These are phyloP conservation scores for Panthera uncia DNA, from an alignment of 2,113 vertebrate species.

Conservation along the genomic window DNA sequence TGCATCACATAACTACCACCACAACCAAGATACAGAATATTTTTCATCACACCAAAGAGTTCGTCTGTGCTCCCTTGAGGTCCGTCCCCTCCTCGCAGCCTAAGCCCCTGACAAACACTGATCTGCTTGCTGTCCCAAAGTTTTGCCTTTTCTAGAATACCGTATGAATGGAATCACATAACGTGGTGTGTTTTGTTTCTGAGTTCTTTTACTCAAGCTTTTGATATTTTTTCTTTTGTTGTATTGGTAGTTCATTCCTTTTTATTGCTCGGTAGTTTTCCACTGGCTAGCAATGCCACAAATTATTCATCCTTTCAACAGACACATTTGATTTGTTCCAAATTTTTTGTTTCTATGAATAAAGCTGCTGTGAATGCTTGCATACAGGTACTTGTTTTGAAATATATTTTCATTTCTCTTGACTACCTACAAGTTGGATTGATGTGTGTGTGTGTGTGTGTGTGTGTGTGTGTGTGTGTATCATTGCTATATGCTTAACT, in stretches of 20 bases:
- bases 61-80: not conserved
- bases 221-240: not conserved
- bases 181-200: not conserved
- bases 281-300: not conserved
- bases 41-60: not conserved
- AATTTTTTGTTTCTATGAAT: not conserved
- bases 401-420: not conserved
- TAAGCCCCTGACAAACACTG: not conserved
- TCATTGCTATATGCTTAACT: not conserved
- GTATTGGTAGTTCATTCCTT: not conserved
- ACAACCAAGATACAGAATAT: not conserved
- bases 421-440: not conserved
- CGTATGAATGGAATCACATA: not conserved
- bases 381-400: not conserved
- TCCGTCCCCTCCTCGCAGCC: not conserved
- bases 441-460: not conserved
- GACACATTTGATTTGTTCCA: not conserved
- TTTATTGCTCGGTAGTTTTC: not conserved
- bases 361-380: not conserved
- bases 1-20: not conserved
- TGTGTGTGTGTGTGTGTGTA: not conserved
- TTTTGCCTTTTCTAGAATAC: not conserved
- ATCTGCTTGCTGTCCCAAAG: not conserved
- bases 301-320: not conserved
- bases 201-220: not conserved